Conservation (phyloP, 2,888 invertebrate species). For the Pollenia labialis region DNA sequence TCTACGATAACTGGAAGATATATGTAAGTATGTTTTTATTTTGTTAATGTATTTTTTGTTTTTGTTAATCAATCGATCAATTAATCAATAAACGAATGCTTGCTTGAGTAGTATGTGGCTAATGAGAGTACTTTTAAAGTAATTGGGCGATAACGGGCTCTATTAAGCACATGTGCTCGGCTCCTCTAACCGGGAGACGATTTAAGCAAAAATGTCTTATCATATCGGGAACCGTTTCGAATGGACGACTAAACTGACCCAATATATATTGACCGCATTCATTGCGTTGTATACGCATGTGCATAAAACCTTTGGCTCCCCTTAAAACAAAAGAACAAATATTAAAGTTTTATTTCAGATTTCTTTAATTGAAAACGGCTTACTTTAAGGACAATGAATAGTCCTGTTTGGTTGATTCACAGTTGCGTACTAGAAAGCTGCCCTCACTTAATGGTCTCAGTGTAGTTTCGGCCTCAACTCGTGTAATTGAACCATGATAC, state of each 20-base stretch:
- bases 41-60: constrained; percentile 24
- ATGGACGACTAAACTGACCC: constrained; percentile 96
- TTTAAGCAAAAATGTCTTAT: constrained; percentile 96
- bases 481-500: constrained; percentile 97
- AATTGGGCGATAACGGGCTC: constrained; percentile 95
- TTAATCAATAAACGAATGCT: constrained; percentile 36
- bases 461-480: constrained; percentile 95
- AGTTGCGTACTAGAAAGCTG: constrained; percentile 96
- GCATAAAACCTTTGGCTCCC: constrained; percentile 97
- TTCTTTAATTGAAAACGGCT: constrained; percentile 83
- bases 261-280: constrained; percentile 93
- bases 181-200: constrained; percentile 96
- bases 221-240: constrained; percentile 96
- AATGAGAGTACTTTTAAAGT: constrained; percentile 83
- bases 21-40: constrained; percentile 38
- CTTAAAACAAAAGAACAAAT: constrained; percentile 85
- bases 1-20: constrained; percentile 64
- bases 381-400: constrained; percentile 98
- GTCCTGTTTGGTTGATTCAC: constrained; percentile 96
- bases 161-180: constrained; percentile 97
- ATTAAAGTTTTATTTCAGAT: background rate
- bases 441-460: constrained; percentile 94
- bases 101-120: constrained; percentile 37
- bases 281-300: constrained; percentile 95
- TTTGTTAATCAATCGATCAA: background rate